Conservation (phyloP, 1,140 invertebrate genomes). For the Neodiprion virginianus region DNA sequence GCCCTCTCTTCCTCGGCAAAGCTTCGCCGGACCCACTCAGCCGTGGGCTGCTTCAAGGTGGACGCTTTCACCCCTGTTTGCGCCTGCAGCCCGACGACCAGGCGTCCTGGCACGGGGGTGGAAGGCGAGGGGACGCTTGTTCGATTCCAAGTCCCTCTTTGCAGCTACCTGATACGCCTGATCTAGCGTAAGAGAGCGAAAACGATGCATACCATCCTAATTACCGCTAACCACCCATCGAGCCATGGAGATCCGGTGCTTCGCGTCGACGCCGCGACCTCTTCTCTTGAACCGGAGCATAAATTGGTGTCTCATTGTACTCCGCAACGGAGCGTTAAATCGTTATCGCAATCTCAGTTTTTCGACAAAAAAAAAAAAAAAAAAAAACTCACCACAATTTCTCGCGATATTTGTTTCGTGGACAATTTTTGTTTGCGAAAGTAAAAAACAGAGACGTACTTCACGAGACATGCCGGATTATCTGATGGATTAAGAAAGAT, state of each 20-base stretch:
- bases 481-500: too few relatives aligned
- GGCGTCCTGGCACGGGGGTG: not conserved
- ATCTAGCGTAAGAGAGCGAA: conserved; percentile 2
- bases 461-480: too few relatives aligned
- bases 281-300: not conserved
- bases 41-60: not conserved
- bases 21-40: not conserved
- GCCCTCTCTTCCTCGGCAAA: not conserved
- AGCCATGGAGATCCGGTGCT: too few relatives aligned
- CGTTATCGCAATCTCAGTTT: too few relatives aligned
- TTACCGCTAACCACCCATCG: too few relatives aligned
- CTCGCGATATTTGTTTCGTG: too few relatives aligned
- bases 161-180: conserved; percentile 1
- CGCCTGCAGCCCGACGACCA: too few relatives aligned
- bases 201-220: not conserved
- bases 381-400: too few relatives aligned
- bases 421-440: too few relatives aligned
- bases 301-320: not conserved
- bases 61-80: not conserved
- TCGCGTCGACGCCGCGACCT: too few relatives aligned
- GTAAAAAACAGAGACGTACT: too few relatives aligned
- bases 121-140: not conserved
- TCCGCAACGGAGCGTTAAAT: not conserved
- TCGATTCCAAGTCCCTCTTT: not conserved
- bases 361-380: too few relatives aligned